A percentile compares a stretch with the other conserved stretches of the same genome.
Conservation (phyloP, 2,113 vertebrate species). For the Larimichthys crocea region DNA sequence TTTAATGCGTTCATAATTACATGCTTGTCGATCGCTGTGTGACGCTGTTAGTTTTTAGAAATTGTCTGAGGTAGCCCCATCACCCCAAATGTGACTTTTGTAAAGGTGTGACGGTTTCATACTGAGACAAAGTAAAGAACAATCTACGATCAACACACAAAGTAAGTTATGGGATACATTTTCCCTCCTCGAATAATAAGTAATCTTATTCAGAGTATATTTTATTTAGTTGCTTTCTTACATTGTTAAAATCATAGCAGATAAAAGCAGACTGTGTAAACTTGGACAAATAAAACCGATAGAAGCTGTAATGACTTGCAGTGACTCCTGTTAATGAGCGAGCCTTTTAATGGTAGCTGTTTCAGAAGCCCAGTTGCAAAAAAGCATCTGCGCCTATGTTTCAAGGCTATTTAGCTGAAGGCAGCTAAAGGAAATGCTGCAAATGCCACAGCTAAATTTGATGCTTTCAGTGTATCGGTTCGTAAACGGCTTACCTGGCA, state of each 20-base stretch:
- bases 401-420: neutral
- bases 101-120: too few relatives aligned
- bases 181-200: too few relatives aligned
- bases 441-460: neutral
- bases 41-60: neutral
- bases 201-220: neutral
- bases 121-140: too few relatives aligned
- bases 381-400: neutral
- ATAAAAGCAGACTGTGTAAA: neutral
- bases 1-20: neutral
- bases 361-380: neutral
- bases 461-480: neutral
- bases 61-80: neutral
- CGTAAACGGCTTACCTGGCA: neutral
- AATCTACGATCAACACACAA: neutral
- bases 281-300: neutral
- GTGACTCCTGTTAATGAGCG: neutral
- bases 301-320: neutral
- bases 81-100: neutral
- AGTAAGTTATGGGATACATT: neutral
- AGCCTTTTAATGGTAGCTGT: too few relatives aligned
- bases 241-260: too few relatives aligned
- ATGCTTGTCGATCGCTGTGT: too few relatives aligned
- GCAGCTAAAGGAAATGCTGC: neutral
- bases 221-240: too few relatives aligned